Evolutionary conservation across 2,888 invertebrate species (phyloP), one percentile per base, ranked within the genome.

Genomic region (Polyommatus icarus): DNA sequence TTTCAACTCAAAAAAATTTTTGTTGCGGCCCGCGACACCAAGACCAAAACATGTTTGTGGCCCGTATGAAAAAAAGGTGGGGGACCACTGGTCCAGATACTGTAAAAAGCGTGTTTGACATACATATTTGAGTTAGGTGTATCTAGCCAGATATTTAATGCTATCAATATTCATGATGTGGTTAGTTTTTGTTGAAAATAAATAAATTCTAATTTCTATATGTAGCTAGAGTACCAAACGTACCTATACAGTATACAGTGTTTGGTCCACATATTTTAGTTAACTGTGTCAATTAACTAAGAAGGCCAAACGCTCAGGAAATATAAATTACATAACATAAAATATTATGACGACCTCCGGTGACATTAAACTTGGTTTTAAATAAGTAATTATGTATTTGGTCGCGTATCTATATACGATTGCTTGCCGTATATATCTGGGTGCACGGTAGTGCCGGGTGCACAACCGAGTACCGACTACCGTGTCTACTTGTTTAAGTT

Each of bases 211-310:
- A 18, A 67, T 32, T 15, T 12, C 40, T 50, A 15, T 15, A 50
- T 15, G 6, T 50, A 12, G 50, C 12, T 50, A 18, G 54, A 54
- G 18, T 54, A 50, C 46, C 46, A 50, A 50, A 59, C 10, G 24
- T 15, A 15, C 5, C 5, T 29, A 67, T 61, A 10, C 10, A 29
- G 29, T 29, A 67, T 61, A 10, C 10, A 29, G 29, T 67, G 29
- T 67, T 67, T 67, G 29, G 67, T 20, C 67, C 67, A 67, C 67
- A 67, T n/a, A n/a, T n/a, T 29, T 67, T 67, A 29, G 67, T 67
- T 67, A 67, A 29, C 67, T 29, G 67, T 67, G 67, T 67, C 29
- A 67, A 67, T 67, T 67, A 67, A 67, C 15, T 67, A 67, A 67
- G 67, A 29, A 29, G 67, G 67, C 29, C 29, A 67, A 61, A 67